Evolutionary conservation across 1,140 invertebrate species (phyloP).

Genomic region (Andrena cerasifolii): DNA sequence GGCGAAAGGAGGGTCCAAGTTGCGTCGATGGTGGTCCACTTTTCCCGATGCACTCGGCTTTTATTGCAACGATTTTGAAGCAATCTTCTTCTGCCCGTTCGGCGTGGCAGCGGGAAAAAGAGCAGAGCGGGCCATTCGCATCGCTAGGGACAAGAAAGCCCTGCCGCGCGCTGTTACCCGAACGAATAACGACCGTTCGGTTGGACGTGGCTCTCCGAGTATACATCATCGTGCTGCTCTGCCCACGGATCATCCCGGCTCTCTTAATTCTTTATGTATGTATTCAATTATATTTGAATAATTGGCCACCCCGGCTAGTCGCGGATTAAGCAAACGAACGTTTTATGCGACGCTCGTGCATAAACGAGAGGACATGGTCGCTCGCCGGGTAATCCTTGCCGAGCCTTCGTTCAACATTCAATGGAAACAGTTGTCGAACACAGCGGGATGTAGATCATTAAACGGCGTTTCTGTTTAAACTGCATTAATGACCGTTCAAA

Average conservation of each 20-base stretch:
- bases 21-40: slow-evolving; percentile 17
- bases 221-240: slow-evolving; percentile 37
- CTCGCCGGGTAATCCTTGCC: background rate
- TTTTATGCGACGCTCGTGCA: slow-evolving; percentile 15
- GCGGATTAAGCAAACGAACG: slow-evolving; percentile 48
- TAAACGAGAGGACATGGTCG: no score
- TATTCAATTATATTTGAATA: slow-evolving; percentile 71
- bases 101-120: slow-evolving; percentile 38
- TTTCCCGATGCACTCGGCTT: slow-evolving; percentile 21
- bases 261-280: slow-evolving; percentile 63
- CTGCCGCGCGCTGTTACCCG: slow-evolving; percentile 6
- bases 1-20: background rate
- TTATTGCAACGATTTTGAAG: slow-evolving; percentile 51
- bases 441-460: no score
- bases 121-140: slow-evolving; percentile 18
- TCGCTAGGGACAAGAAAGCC: slow-evolving; percentile 52
- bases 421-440: no score
- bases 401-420: no score
- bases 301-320: slow-evolving; percentile 59
- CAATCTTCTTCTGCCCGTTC: slow-evolving; percentile 6
- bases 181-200: slow-evolving; percentile 52
- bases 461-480: no score
- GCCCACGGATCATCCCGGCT: slow-evolving; percentile 30
- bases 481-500: no score
- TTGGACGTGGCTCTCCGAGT: slow-evolving; percentile 25